Evolutionary conservation across 1,140 invertebrate genomes (phyloP), one percentile per base, ranked within the genome.

Genomic region (Portunus trituberculatus): DNA sequence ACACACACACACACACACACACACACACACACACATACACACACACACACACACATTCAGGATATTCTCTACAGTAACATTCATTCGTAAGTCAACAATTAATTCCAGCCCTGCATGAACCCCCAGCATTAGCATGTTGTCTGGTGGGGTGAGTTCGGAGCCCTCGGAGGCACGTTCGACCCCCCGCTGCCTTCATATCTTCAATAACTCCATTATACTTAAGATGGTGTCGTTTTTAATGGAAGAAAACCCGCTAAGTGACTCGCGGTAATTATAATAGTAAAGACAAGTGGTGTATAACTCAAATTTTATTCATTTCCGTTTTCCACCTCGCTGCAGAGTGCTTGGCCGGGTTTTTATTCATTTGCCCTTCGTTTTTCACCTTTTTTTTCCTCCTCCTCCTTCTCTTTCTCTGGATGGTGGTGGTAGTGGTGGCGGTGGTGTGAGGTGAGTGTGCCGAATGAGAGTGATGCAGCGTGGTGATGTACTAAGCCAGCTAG

Each of bases 1-100:
- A 76, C 59, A 76, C 59, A 76, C 59, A 76, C 67, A 76, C 67
- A 76, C 67, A 76, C 67, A 76, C 67, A 76, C 67, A 76, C 67
- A 76, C 67, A 76, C 67, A 76, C n/a, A 76, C n/a, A 76, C 67
- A 76, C 67, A 76, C 67, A 76, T 25, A 76, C 52, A 59, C 67
- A 25, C 67, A n/a, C 67, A n/a, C 7, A n/a, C 20, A n/a, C 67
- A 76, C 25, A 7, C 25, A 76, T 0, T 20, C 25, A 76, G 25
- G 20, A 76, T 76, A 76, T 76, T 76, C 67, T 76, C 67, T 76
- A 59, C 52, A 59, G 52, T 59, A 59, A 59, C 52, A 59, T 59
- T 14, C 16, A 59, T 59, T 7, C 67, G 67, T 76, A 76, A 59
- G 12, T 76, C 67, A 76, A 7, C 67, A 25, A 76, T 76, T 76